A percentile compares a stretch with the other conserved stretches of the same genome.
phyloP scores from a whole-genome alignment of 2,888 invertebrate genomes.

The Cerceris rybyensis region DNA sequence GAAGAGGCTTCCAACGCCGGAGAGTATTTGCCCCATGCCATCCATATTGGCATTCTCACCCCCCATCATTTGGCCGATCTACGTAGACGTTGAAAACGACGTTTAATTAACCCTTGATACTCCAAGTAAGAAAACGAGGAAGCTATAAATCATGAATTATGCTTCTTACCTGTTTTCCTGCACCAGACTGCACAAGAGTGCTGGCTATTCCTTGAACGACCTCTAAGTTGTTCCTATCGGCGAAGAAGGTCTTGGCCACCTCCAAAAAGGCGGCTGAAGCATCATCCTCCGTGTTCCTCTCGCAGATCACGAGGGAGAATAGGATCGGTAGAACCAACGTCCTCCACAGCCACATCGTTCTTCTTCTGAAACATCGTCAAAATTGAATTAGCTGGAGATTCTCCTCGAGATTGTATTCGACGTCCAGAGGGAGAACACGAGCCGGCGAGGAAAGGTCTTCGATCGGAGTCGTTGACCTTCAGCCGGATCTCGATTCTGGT shows the following conservation, averaged over 20 bases:
- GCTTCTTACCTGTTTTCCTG: constrained; percentile 83
- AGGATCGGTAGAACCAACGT: constrained; percentile 67
- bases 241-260: constrained; percentile 87
- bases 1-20: constrained; percentile 76
- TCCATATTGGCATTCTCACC: constrained; percentile 66
- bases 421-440: background rate
- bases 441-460: background rate
- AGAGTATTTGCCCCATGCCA: constrained; percentile 76
- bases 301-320: constrained; percentile 63
- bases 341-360: constrained; percentile 72
- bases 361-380: constrained; percentile 8
- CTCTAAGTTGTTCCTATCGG: constrained; percentile 84
- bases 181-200: constrained; percentile 87
- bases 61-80: constrained; percentile 67
- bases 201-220: constrained; percentile 86
- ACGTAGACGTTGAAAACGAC: background rate
- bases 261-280: constrained; percentile 87
- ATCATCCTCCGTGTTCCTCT: constrained; percentile 81
- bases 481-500: constrained; percentile 51
- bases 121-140: background rate
- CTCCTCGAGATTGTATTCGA: background rate
- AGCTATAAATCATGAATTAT: background rate
- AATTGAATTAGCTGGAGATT: too few relatives aligned
- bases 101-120: too few relatives aligned
- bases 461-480: constrained; percentile 57